phyloP scores from a whole-genome alignment of 1,140 invertebrate genomes.

The Solenopsis invicta region DNA sequence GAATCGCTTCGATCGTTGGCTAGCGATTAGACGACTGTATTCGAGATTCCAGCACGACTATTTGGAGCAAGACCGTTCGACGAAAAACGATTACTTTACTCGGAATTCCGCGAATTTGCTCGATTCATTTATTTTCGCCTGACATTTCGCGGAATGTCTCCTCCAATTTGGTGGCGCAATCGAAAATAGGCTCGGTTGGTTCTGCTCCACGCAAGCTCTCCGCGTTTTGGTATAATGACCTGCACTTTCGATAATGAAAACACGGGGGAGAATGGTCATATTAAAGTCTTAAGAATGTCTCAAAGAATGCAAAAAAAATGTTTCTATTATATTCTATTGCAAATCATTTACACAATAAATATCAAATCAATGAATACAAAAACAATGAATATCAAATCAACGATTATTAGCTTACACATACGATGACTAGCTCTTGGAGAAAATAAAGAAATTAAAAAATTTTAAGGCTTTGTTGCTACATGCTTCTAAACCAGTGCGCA shows the following conservation, averaged over 20 bases:
- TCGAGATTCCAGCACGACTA: constrained; percentile 12
- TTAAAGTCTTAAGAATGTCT: neutral
- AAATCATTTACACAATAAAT: neutral
- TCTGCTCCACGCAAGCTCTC: neutral
- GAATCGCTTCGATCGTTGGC: neutral
- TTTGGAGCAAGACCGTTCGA: constrained; percentile 41
- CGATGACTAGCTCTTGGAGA: too few relatives aligned
- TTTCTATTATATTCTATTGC: neutral
- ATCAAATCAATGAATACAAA: too few relatives aligned
- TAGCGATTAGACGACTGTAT: neutral
- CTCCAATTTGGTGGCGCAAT: constrained; percentile 30
- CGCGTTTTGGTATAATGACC: constrained; percentile 33
- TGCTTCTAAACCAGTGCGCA: too few relatives aligned
- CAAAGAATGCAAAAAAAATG: neutral
- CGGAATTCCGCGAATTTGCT: constrained; percentile 62
- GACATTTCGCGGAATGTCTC: constrained; percentile 37
- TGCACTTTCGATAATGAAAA: constrained; percentile 29
- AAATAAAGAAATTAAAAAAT: too few relatives aligned
- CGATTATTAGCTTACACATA: too few relatives aligned
- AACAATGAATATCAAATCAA: too few relatives aligned
- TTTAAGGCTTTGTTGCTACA: too few relatives aligned
- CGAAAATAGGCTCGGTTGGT: constrained; percentile 63
- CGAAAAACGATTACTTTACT: constrained; percentile 31
- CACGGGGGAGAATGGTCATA: neutral
- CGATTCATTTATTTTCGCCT: constrained; percentile 58